phyloP scores from a whole-genome alignment of 2,888 invertebrate species.

The Tetropium fuscum region DNA sequence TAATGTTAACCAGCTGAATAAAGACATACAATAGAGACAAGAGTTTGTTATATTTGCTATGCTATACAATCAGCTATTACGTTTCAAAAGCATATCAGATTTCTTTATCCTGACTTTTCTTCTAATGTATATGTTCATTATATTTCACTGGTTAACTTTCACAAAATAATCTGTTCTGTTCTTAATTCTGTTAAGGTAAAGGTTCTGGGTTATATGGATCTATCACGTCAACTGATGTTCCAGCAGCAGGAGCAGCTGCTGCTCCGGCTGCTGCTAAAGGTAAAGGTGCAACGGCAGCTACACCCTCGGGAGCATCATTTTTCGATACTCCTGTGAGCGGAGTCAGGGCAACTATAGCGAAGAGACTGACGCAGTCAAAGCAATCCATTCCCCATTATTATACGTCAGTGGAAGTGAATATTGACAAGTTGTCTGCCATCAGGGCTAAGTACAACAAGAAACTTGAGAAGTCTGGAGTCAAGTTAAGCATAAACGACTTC shows the following conservation, averaged over 20 bases:
- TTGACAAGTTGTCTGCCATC: constrained; percentile 84
- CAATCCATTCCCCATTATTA: constrained; percentile 98
- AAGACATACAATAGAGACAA: no score
- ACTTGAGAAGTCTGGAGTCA: constrained; percentile 82
- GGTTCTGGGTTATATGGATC: constrained; percentile 88
- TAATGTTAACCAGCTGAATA: no score
- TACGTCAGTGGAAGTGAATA: constrained; percentile 84
- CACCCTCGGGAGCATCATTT: constrained; percentile 62
- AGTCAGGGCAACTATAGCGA: constrained; percentile 90
- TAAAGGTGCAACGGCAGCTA: constrained; percentile 38
- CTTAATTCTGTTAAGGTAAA: constrained; percentile 57
- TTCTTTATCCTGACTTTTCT: no score
- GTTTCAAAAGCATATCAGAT: no score
- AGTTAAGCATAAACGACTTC: constrained; percentile 95
- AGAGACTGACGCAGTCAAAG: constrained; percentile 89
- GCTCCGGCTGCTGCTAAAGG: constrained; percentile 50
- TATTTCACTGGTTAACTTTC: no score
- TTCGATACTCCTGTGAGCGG: constrained; percentile 85
- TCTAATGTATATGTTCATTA: no score
- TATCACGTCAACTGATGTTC: constrained; percentile 80
- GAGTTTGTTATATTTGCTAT: no score
- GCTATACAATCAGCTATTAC: no score
- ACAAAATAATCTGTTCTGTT: constrained; percentile 18
- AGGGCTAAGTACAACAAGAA: constrained; percentile 84
- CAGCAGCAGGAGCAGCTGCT: constrained; percentile 26